Base-by-base conservation (phyloP, 2,797 vertebrate species). In the Oophaga sylvatica region DNA sequence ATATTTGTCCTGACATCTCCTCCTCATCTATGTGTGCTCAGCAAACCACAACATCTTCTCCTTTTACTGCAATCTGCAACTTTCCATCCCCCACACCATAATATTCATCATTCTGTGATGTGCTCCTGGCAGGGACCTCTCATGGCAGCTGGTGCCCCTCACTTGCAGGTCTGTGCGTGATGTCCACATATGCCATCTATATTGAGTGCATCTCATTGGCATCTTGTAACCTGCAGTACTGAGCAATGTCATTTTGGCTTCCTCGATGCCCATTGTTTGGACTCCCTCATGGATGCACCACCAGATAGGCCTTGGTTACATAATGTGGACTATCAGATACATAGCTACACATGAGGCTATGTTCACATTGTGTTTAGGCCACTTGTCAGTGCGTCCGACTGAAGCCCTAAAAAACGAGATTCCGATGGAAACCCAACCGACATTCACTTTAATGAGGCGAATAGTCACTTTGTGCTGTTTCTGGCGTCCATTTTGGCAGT, bases 121-220 rank as follows among this genome's bases (percentile, higher is more conserved):
- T 71, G 71, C 68, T 22, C 20, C 56, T 41, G 11, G 20, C 5
- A 4, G 9, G 5, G 56, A 45, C 22, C 68, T 35, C 31, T 31
- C 70, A 26, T 75, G 68, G 82, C 83, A 63, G 71, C 83, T 84
- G 71, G 35, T 60, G 56, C 19, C 48, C 83, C 29, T 13, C 31
- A 22, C 45, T 71, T 63, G 19, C 56, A 7, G n/a, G 19, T 63
- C 80, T 16, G 80, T 68, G 31, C 8, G 56, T 82, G 63, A 29
- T 2, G 7, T 16, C 45, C 56, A 22, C 29, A 60, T 57, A 62
- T 71, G 1, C n/a, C n/a, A n/a, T 70, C 41, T 53, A 70, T 83
- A 84, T 84, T 45, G 20, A 22, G 12, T 76, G 22, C 73, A 13
- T 29, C 60, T 81, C n/a, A 19, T 19, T 5, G 8, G 15, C n/a